phyloP scores from a whole-genome alignment of 1,140 invertebrate species.

The Bombus sibiricus region DNA sequence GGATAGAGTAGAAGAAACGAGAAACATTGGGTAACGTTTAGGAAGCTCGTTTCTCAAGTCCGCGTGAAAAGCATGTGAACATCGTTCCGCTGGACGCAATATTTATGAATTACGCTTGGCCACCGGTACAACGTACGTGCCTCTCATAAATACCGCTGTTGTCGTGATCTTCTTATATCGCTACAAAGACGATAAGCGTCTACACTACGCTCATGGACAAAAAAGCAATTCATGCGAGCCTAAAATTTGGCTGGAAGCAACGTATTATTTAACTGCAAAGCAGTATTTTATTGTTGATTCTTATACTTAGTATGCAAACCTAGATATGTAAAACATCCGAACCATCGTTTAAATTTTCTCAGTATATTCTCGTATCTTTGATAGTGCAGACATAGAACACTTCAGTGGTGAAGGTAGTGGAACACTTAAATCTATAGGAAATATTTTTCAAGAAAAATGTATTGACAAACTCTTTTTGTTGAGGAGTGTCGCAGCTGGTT shows the following conservation, averaged over 20 bases:
- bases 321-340: too few relatives aligned
- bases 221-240: too few relatives aligned
- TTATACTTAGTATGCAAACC: too few relatives aligned
- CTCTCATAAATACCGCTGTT: slow-evolving; percentile 30
- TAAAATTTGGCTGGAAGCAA: neutral
- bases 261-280: too few relatives aligned
- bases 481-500: too few relatives aligned
- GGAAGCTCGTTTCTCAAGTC: slow-evolving; percentile 62
- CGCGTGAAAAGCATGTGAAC: slow-evolving; percentile 42
- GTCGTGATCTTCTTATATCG: slow-evolving; percentile 37
- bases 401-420: fast-evolving
- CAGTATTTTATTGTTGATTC: too few relatives aligned
- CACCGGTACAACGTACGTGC: neutral
- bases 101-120: slow-evolving; percentile 27
- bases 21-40: slow-evolving; percentile 48
- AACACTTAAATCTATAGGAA: too few relatives aligned
- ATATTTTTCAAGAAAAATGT: too few relatives aligned
- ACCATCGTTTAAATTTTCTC: too few relatives aligned
- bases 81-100: slow-evolving; percentile 7
- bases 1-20: neutral
- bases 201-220: neutral
- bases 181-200: neutral
- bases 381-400: too few relatives aligned
- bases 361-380: too few relatives aligned
- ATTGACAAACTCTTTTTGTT: too few relatives aligned